These are phyloP conservation scores for Antigone vipio DNA, from an alignment of 2,113 vertebrate species.

Conservation along the genomic window DNA sequence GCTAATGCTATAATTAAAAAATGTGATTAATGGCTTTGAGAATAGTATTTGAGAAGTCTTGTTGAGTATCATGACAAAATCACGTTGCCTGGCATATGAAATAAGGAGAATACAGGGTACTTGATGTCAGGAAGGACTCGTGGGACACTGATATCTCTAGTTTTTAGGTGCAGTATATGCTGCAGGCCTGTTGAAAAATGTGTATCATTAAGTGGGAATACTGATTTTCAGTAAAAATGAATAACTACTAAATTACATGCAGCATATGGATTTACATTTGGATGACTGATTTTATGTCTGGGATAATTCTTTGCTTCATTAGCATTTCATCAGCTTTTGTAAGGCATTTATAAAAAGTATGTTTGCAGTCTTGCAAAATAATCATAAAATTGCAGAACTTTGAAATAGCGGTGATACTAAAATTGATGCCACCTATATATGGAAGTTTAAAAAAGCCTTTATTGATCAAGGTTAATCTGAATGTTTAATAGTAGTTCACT, in stretches of 20 bases:
- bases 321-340: background rate
- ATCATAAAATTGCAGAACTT: background rate
- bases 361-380: background rate
- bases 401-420: background rate
- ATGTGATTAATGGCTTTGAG: background rate
- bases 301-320: conserved; percentile 5
- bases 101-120: background rate
- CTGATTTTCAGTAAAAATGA: conserved; percentile 1
- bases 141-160: background rate
- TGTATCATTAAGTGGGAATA: background rate
- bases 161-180: background rate
- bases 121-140: background rate
- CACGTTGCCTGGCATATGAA: background rate
- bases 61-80: background rate
- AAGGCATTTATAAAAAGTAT: background rate
- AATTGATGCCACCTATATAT: background rate
- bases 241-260: background rate
- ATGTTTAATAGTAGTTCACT: background rate
- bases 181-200: background rate
- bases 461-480: background rate
- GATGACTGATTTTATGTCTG: conserved; percentile 25
- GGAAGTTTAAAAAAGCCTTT: background rate
- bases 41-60: background rate
- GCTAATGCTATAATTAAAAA: background rate
- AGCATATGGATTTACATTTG: conserved; percentile 19